Evolutionary conservation across 2,888 invertebrate genomes (phyloP).

Genomic region (Drosophila parthenogenetica): DNA sequence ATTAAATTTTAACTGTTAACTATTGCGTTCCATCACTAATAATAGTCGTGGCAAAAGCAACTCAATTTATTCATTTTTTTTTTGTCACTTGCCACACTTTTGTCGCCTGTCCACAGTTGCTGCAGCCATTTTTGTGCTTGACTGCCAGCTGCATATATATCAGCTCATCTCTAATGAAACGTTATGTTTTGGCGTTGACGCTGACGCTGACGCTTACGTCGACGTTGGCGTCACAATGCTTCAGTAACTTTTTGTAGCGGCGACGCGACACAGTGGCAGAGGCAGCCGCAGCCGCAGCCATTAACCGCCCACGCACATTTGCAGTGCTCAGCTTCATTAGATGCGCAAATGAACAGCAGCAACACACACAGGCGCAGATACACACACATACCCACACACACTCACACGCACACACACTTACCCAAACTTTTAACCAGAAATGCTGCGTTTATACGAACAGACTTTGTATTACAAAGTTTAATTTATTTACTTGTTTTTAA

Average conservation of each 20-base stretch:
- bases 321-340: constrained; percentile 73
- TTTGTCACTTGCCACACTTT: background rate
- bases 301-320: constrained; percentile 80
- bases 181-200: constrained; percentile 64
- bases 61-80: background rate
- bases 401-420: background rate
- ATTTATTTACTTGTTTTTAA: too few relatives aligned
- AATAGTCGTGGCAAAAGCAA: background rate
- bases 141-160: constrained; percentile 59
- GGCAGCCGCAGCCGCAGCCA: constrained; percentile 48
- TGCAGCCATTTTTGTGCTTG: constrained; percentile 12
- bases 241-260: constrained; percentile 62
- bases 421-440: too few relatives aligned
- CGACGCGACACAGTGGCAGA: constrained; percentile 6
- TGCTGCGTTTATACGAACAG: too few relatives aligned
- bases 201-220: constrained; percentile 3
- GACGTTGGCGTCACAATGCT: constrained; percentile 16
- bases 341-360: constrained; percentile 73
- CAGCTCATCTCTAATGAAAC: constrained; percentile 79
- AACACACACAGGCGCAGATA: constrained; percentile 12
- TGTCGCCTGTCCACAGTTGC: constrained; percentile 14
- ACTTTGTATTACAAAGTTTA: too few relatives aligned
- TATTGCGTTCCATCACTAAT: background rate
- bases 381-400: constrained; percentile 10
- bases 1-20: background rate